Evolutionary conservation across 2,113 vertebrate genomes (phyloP).

Genomic region (Sterrhoptilus dennistouni): DNA sequence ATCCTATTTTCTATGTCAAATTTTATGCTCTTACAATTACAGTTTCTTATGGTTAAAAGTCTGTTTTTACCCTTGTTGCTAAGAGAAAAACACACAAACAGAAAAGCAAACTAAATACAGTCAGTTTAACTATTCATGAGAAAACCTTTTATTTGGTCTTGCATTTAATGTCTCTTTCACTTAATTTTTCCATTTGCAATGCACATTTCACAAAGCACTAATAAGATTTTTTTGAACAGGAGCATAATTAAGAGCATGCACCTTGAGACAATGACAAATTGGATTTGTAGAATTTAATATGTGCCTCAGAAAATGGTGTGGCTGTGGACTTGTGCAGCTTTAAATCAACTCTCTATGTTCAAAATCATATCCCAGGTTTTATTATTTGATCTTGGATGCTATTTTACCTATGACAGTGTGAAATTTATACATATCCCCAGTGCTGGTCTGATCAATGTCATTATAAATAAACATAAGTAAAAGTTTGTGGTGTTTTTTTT

Average conservation of each 20-base stretch:
- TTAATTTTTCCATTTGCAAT: not conserved
- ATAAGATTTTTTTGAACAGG: not conserved
- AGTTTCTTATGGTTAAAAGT: not conserved
- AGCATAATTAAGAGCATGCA: not conserved
- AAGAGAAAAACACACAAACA: conserved; percentile 58
- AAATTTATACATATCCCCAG: not conserved
- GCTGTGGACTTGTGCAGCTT: not conserved
- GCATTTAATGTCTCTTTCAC: not conserved
- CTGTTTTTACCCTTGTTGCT: conserved; percentile 31
- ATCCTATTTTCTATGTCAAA: not conserved
- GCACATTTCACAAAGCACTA: not conserved
- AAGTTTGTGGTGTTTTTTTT: too few relatives aligned
- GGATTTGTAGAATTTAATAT: not conserved
- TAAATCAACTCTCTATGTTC: not conserved
- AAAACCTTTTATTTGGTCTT: not conserved
- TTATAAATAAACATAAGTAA: not conserved
- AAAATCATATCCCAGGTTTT: not conserved
- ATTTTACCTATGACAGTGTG: not conserved
- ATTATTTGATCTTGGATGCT: not conserved
- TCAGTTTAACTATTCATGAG: not conserved
- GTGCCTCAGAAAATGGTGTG: not conserved
- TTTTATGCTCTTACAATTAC: not conserved
- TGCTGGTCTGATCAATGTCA: not conserved
- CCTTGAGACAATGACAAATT: not conserved
- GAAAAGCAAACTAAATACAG: not conserved